Evolutionary conservation across 2,113 vertebrate genomes (phyloP), one percentile per base, ranked within the genome.

Genomic region (Pipa parva): DNA sequence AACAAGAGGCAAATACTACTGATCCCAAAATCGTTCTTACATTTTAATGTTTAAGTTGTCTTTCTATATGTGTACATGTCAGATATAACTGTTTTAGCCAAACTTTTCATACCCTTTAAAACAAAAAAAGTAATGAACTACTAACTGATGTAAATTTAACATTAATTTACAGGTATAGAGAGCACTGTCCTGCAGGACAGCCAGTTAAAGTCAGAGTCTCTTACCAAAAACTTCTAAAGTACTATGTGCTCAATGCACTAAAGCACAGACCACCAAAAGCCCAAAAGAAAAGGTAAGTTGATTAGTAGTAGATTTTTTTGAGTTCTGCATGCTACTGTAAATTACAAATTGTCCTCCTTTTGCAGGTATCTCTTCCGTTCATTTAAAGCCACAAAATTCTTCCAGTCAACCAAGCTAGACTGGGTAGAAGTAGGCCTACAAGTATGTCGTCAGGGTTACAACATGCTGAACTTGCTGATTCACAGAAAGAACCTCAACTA

Each of bases 401-500:
- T 99, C 76, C 97, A 99, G 82, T 99, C 97, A 0, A 99, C 96
- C 0, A 99, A 99, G 78, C 86, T 99, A 76, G 97, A 99, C 77
- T 99, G 97, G 97, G 97, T 99, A 70, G 97, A 99, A 62, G 96
- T 99, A 0, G 97, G 97, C 1, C 86, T 99, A 1, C 97, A 99
- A 80, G 97, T 99, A 36, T 99, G 96, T 79, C 83, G 97, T 50
- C 97, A 99, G 78, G 97, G 97, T 59, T 99, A 99, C 90, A 99
- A 99, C 82, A 99, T 99, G 97, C 92, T 99, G 25, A 99, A 99
- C 84, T 79, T 99, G 76, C 89, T 99, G 36, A 99, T 99, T 79
- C 97, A 99, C 78, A 92, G 97, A 36, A 99, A 99, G 86, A 99
- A 99, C 71, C 90, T 99, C 61, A 99, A 99, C 82, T 99, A 99